Evolutionary conservation across 2,888 invertebrate species (phyloP).

Genomic region (Folsomia candida): DNA sequence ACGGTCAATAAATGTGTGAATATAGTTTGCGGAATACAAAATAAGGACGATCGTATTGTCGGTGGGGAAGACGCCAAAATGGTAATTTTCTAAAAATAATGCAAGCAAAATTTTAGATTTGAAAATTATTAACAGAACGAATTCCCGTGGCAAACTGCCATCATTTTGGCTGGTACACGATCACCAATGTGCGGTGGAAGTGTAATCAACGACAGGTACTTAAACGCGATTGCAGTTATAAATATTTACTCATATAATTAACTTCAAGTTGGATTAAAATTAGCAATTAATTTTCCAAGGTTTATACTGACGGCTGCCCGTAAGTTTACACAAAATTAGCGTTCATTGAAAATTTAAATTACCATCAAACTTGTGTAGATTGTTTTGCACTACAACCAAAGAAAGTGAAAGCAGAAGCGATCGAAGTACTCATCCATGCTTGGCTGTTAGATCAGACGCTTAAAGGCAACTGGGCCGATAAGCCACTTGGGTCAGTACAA

Average conservation of each 20-base stretch:
- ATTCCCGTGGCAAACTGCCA: slow-evolving; percentile 45
- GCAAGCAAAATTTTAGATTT: too few relatives aligned
- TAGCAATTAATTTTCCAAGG: too few relatives aligned
- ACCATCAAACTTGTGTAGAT: too few relatives aligned
- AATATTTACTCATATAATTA: too few relatives aligned
- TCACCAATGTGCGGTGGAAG: slow-evolving; percentile 10
- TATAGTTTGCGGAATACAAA: slow-evolving; percentile 42
- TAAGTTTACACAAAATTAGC: too few relatives aligned
- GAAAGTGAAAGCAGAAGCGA: slow-evolving; percentile 12
- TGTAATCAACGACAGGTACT: slow-evolving; percentile 17
- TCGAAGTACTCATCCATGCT: slow-evolving; percentile 38
- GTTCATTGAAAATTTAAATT: too few relatives aligned
- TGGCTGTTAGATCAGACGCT: slow-evolving; percentile 28
- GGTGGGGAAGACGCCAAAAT: slow-evolving; percentile 39
- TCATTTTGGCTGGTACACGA: slow-evolving; percentile 32
- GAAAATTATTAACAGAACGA: too few relatives aligned
- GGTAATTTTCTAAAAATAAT: too few relatives aligned
- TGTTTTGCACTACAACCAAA: too few relatives aligned
- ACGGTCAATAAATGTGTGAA: neutral
- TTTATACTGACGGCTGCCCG: too few relatives aligned
- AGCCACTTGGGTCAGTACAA: neutral
- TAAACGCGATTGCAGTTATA: slow-evolving; percentile 22
- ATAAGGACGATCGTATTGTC: slow-evolving; percentile 41
- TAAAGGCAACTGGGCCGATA: neutral
- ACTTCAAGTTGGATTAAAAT: too few relatives aligned